phyloP scores from a whole-genome alignment of 2,797 vertebrate species.

The Ictinia mississippiensis region DNA sequence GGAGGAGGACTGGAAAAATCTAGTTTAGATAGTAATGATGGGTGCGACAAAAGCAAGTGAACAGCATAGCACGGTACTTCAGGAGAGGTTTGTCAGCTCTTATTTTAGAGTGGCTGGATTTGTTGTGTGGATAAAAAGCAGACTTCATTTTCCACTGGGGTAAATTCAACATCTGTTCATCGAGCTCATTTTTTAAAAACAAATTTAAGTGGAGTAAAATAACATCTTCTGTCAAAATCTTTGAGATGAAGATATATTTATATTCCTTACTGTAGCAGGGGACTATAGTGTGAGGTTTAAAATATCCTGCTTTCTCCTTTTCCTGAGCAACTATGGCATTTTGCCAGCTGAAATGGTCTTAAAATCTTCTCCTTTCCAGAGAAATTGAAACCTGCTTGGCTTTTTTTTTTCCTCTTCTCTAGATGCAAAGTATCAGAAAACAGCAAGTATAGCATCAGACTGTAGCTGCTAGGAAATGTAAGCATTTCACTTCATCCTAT shows the following conservation, averaged over 20 bases:
- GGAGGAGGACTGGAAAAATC: neutral
- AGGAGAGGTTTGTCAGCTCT: neutral
- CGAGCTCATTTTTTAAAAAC: neutral
- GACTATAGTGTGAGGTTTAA: neutral
- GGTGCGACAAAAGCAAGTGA: neutral
- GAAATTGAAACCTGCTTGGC: neutral
- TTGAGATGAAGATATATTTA: neutral
- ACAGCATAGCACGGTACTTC: neutral
- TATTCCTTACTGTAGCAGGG: neutral
- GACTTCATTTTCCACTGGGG: neutral
- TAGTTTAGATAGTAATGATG: neutral
- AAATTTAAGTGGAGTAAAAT: neutral
- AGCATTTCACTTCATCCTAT: neutral
- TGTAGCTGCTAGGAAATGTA: neutral
- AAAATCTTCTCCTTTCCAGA: neutral
- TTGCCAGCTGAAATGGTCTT: neutral
- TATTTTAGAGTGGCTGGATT: neutral
- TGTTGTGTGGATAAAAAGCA: neutral
- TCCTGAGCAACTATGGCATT: neutral
- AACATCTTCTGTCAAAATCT: neutral
- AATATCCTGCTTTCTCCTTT: neutral
- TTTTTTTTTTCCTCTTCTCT: neutral
- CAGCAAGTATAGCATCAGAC: no score
- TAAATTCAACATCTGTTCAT: conserved; percentile 12
- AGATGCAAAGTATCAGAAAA: neutral